Evolutionary conservation across 2,888 invertebrate genomes (phyloP), one percentile per base, ranked within the genome.

Genomic region (Luffia ferchaultella): DNA sequence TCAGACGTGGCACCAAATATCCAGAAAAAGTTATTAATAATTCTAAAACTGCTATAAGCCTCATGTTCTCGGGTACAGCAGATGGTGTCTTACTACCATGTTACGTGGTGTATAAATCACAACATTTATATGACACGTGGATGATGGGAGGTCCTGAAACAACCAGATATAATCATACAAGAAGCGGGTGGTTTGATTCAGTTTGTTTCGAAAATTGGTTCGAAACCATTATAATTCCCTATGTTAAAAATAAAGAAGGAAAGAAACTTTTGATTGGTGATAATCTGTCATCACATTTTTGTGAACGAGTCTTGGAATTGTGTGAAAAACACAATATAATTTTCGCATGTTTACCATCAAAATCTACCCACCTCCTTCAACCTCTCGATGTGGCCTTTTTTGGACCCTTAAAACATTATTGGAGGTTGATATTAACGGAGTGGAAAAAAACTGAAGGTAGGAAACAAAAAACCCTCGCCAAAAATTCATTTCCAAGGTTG

Each of bases 91-190:
- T 69, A 1, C 54, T 75, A 19, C 71, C 73, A 2, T 59, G 60
- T 18, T 77, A 75, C 56, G 67, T 74, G 2, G 69, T 73, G 0
- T 76, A 76, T 55, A 79, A 76, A 58, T 59, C 71, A 1, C 58
- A 60, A 51, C 50, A 70, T 52, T 43, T 76, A n/a, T 72, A 65
- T 57, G 53, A 63, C 43, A 62, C 65, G 7, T 80, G 77, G 76
- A 63, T 58, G 3, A 55, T 58, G 55, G 63, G 65, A 45, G 77
- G 76, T 5, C 73, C 72, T 16, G n/a, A 45, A 50, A 57, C 62
- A 46, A 43, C 63, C 52, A 46, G 68, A 2, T 80, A 72, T 55
- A 75, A 72, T 55, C 40, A 69, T 1, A 62, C 67, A 1, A 53
- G 54, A 48, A 64, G 62, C 45, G 76, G 72, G 1, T 73, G 71